These are phyloP conservation scores for Argyresthia goedartella DNA, from an alignment of 2,888 invertebrate species.

Conservation along the genomic window DNA sequence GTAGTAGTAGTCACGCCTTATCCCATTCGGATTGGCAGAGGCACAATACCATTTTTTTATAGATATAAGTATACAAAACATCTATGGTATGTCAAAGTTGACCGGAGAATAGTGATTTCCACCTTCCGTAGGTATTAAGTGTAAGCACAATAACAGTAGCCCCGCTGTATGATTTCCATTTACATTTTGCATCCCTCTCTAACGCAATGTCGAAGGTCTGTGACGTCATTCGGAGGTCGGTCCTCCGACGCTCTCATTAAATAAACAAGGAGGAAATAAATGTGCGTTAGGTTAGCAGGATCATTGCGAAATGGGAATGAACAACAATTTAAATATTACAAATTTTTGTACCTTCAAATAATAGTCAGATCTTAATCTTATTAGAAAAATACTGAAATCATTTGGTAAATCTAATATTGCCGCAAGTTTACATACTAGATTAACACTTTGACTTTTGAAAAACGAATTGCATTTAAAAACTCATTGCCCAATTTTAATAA, in stretches of 20 bases:
- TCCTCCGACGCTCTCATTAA: slow-evolving; percentile 64
- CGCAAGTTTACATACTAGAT: neutral
- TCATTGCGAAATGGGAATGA: slow-evolving; percentile 5
- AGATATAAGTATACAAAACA: no score
- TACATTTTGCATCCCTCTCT: slow-evolving; percentile 24
- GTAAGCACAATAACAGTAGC: no score
- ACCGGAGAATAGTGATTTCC: no score
- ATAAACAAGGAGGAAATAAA: slow-evolving; percentile 56
- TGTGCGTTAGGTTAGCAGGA: slow-evolving; percentile 23
- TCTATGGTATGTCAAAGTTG: no score
- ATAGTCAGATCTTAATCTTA: neutral
- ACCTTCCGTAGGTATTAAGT: no score
- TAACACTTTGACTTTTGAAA: no score
- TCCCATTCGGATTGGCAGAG: no score
- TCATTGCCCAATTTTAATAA: no score
- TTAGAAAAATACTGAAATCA: neutral
- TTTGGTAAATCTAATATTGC: neutral
- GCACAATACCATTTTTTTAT: no score
- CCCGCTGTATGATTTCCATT: neutral
- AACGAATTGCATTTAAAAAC: no score
- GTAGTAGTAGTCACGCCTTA: no score
- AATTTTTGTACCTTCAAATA: neutral
- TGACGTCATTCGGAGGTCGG: slow-evolving; percentile 66
- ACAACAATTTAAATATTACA: neutral
- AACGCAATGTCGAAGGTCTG: slow-evolving; percentile 30